These are phyloP conservation scores for Intellagama lesueurii DNA, from an alignment of 2,797 vertebrate genomes.

Conservation along the genomic window DNA sequence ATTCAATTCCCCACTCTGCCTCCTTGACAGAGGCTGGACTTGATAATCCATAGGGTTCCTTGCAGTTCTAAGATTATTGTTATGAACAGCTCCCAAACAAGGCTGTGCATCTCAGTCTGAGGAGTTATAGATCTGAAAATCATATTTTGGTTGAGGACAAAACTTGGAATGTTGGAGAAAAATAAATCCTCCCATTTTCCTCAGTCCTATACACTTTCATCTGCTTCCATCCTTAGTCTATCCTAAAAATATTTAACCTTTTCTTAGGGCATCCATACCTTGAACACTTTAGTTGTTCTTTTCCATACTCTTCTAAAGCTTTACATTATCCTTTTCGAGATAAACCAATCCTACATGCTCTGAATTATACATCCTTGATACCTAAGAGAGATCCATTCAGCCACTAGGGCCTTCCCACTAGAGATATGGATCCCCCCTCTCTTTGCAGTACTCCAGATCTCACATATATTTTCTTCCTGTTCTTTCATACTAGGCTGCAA, in stretches of 20 bases:
- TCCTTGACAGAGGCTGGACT: no score
- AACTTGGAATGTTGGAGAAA: neutral
- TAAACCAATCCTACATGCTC: neutral
- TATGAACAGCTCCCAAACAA: neutral
- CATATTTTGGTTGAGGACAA: neutral
- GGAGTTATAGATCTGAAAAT: neutral
- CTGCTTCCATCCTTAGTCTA: no score
- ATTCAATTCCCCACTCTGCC: no score
- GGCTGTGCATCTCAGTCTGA: neutral
- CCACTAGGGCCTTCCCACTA: neutral
- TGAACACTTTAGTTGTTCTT: neutral
- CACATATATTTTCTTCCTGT: no score
- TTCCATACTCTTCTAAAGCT: neutral
- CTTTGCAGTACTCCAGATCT: no score
- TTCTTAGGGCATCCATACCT: neutral
- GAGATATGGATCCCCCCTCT: no score
- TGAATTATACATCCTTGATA: conserved; percentile 6
- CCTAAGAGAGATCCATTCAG: neutral
- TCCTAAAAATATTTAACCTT: neutral
- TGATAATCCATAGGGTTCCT: no score
- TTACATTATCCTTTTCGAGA: neutral
- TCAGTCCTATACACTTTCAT: neutral
- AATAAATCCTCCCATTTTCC: neutral
- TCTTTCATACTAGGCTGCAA: no score
- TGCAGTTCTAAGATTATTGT: no score